Evolutionary conservation across 2,797 vertebrate species (phyloP), one percentile per base, ranked within the genome.

Genomic region (Sus cebifrons): DNA sequence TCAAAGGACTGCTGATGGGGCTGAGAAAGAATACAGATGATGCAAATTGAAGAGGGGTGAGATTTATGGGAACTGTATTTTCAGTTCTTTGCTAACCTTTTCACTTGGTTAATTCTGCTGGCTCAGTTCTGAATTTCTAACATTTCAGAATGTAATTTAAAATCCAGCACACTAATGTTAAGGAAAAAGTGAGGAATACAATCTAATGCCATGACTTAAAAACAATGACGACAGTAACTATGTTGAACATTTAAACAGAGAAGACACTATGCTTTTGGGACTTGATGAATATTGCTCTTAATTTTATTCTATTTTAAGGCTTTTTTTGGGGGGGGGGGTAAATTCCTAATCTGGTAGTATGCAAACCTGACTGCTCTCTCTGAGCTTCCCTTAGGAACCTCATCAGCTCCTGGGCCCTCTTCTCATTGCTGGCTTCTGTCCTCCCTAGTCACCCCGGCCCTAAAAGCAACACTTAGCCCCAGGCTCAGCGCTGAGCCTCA

Each of bases 131-230:
- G 62, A 82, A 81, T 94, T 36, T 77, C 64, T 73, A 88, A 74
- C 52, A 88, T 91, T 88, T 89, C 68, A 75, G 32, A 68, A 91
- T 82, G 73, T 85, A 74, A 49, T 89, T 92, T 9, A 84, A 77
- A 96, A 44, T 58, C 11, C 25, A 89, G 82, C 5, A 86, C 56
- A 73, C 27, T 71, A 29, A 70, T 15, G 8, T 77, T 62, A 87
- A 73, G 67, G 56, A 75, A 21, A 58, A 81, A 85, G 67, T 83
- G 68, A 91, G 58, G 44, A 85, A 79, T 74, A 90, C 6, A 92
- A 20, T 86, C 56, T 65, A 27, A 83, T 40, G 54, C 65, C 23
- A 49, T 5, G 29, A 64, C 68, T 40, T 75, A 73, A 44, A 56
- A 84, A 60, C 58, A 71, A 54, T 1, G 10, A 64, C 1, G 64